Percentiles rank a stretch among this genome's conserved stretches.
phyloP scores from a whole-genome alignment of 2,888 invertebrate genomes.

The Graphium colonna region DNA sequence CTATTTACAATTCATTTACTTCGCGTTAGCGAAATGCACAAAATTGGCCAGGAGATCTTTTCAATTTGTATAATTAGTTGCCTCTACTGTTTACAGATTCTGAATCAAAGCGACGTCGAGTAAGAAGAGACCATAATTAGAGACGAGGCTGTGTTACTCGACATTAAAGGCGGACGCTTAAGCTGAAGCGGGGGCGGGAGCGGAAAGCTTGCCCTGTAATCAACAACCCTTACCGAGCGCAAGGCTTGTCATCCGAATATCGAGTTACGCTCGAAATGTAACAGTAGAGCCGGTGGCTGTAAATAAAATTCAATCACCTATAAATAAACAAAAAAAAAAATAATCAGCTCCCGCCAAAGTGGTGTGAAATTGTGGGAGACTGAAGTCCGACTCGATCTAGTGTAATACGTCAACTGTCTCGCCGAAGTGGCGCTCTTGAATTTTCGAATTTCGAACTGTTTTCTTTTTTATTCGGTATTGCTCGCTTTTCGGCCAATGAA shows the following conservation, averaged over 20 bases:
- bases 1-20: neutral
- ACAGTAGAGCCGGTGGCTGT: slow-evolving; percentile 59
- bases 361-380: slow-evolving; percentile 50
- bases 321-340: no score
- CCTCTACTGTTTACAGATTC: slow-evolving; percentile 50
- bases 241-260: slow-evolving; percentile 77
- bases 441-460: neutral
- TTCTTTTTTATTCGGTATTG: no score
- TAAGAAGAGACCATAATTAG: slow-evolving; percentile 65
- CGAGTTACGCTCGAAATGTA: slow-evolving; percentile 76
- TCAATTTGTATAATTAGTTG: slow-evolving; percentile 32
- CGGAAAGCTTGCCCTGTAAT: slow-evolving; percentile 58
- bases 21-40: neutral
- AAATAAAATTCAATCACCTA: slow-evolving; percentile 72
- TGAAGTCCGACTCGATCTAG: slow-evolving; percentile 28
- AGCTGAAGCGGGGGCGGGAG: slow-evolving; percentile 26
- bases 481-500: no score
- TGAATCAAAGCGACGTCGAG: slow-evolving; percentile 50
- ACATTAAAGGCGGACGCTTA: slow-evolving; percentile 18
- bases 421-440: neutral
- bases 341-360: slow-evolving; percentile 53
- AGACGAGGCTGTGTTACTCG: slow-evolving; percentile 42
- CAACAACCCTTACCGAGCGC: slow-evolving; percentile 49
- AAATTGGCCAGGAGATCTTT: slow-evolving; percentile 8
- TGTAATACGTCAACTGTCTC: neutral